Percentiles rank a stretch among this genome's conserved stretches.
Evolutionary conservation across 2,888 invertebrate species (phyloP).

Genomic region (Caenorhabditis sp.): DNA sequence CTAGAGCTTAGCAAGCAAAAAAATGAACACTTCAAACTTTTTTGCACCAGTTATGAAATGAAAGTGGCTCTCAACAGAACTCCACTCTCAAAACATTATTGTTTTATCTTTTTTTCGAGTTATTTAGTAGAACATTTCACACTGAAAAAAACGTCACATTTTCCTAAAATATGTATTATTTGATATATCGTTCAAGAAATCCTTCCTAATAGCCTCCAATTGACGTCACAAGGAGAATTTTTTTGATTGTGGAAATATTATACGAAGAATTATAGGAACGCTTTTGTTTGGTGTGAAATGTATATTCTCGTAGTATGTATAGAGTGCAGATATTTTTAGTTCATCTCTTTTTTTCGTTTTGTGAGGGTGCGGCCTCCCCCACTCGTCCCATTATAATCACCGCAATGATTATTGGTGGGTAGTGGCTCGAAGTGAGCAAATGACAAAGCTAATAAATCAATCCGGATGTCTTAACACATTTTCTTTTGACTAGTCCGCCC

Average conservation of each 20-base stretch:
- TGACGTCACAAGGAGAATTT: background rate
- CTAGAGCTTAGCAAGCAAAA: conserved; percentile 39
- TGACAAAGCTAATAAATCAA: conserved; percentile 54
- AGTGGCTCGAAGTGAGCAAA: conserved; percentile 22
- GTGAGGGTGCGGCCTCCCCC: background rate
- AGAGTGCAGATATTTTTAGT: too few species aligned
- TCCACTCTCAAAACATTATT: conserved; percentile 11
- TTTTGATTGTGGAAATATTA: conserved; percentile 3
- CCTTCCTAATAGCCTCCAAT: background rate
- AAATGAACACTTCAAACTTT: conserved; percentile 53
- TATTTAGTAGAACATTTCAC: too few species aligned
- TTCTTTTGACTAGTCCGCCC: conserved; percentile 33
- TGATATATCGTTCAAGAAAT: background rate
- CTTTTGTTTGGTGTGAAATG: conserved; percentile 14
- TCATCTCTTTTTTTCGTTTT: background rate
- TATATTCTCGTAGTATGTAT: too few species aligned
- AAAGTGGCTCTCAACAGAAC: too few species aligned
- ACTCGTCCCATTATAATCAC: conserved; percentile 24
- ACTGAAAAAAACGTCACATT: too few species aligned
- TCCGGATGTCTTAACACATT: conserved; percentile 53
- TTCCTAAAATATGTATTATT: too few species aligned
- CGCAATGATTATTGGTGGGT: conserved; percentile 27
- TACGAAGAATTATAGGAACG: background rate
- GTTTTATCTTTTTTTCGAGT: too few species aligned
- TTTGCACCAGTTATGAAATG: conserved; percentile 24